phyloP scores from a whole-genome alignment of 2,888 invertebrate genomes.

The Zele albiditarsus region DNA sequence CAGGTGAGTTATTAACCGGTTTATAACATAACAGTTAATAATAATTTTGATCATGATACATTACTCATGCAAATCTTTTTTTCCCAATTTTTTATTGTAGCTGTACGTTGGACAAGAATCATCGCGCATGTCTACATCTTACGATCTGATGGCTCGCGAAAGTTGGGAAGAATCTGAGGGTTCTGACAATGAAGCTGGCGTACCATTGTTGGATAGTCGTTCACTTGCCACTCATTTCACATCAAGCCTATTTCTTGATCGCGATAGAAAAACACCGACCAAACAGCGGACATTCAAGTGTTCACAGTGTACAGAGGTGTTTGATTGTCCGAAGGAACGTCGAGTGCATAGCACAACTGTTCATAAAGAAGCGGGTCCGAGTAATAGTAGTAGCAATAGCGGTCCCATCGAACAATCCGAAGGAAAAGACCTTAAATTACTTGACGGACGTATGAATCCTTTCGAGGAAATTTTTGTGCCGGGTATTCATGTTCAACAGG shows the following conservation, averaged over 20 bases:
- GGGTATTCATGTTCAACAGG: conserved; percentile 62
- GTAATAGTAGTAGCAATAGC: conserved; percentile 60
- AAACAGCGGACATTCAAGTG: conserved; percentile 75
- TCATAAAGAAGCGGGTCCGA: conserved; percentile 74
- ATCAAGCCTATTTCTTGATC: conserved; percentile 69
- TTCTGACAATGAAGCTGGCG: conserved; percentile 75
- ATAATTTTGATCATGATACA: conserved; percentile 5
- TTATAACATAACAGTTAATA: conserved; percentile 16
- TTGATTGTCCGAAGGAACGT: conserved; percentile 78
- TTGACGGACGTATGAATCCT: conserved; percentile 68
- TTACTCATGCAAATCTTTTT: neutral
- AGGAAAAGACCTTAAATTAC: conserved; percentile 67
- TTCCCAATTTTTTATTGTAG: conserved; percentile 51
- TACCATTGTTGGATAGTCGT: conserved; percentile 68
- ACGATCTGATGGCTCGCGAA: conserved; percentile 80
- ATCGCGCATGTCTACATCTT: conserved; percentile 75
- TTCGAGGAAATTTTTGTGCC: conserved; percentile 70
- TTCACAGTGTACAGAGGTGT: conserved; percentile 76
- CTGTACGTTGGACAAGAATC: conserved; percentile 77
- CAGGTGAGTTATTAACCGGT: conserved; percentile 75
- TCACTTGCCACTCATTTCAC: conserved; percentile 71
- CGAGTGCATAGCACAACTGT: conserved; percentile 77
- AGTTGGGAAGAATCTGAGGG: conserved; percentile 81
- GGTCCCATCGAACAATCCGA: conserved; percentile 60
- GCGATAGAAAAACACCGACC: conserved; percentile 70